Conservation (phyloP, 2,797 vertebrate genomes). For the Picus viridis region DNA sequence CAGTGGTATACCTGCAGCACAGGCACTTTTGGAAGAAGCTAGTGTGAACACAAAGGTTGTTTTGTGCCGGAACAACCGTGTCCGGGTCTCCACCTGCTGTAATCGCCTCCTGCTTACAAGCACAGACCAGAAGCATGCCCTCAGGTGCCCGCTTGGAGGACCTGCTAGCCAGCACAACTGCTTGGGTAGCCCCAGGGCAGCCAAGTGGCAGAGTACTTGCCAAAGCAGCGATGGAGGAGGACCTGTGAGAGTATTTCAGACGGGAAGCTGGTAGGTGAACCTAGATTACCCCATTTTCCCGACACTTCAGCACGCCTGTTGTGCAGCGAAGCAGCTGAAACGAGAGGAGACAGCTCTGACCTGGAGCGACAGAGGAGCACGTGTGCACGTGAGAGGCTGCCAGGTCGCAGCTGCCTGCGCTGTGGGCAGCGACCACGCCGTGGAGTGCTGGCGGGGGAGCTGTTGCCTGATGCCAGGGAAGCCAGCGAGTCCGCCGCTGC, state of each 20-base stretch:
- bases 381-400: fast-evolving
- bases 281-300: neutral
- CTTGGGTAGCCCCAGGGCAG: neutral
- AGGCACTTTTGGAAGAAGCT: neutral
- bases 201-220: neutral
- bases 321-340: neutral
- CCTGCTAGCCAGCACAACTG: neutral
- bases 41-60: neutral
- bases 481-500: fast-evolving
- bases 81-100: neutral
- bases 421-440: fast-evolving
- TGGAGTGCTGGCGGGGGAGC: fast-evolving
- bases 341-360: slow-evolving; percentile 10
- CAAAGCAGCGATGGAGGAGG: fast-evolving
- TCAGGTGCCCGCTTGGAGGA: neutral
- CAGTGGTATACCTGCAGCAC: neutral
- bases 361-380: neutral
- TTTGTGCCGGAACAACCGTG: neutral
- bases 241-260: fast-evolving
- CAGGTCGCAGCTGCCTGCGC: neutral
- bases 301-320: fast-evolving
- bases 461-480: neutral
- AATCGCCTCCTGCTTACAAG: neutral
- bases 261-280: neutral
- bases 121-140: neutral